phyloP scores from a whole-genome alignment of 64 coral and sea anemone genomes.

The Stichodactyla mertensii region DNA sequence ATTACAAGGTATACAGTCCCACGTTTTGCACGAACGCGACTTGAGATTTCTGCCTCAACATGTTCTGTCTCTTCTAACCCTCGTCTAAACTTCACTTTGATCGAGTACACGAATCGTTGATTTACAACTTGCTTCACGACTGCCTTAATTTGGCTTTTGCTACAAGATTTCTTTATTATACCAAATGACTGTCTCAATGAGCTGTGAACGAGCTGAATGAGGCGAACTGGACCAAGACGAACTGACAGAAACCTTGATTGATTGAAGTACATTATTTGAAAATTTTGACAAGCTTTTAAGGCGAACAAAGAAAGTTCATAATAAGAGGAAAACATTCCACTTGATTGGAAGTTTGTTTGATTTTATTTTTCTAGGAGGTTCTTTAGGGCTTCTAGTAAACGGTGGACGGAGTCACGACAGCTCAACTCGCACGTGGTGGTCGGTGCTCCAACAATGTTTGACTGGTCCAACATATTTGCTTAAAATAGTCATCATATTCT shows the following conservation, averaged over 20 bases:
- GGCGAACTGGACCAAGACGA: not conserved
- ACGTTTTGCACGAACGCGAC: too few species aligned
- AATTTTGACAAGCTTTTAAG: not conserved
- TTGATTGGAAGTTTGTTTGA: not conserved
- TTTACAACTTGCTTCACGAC: not conserved
- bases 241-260: not conserved
- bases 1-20: too few species aligned
- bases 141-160: not conserved
- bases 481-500: not conserved
- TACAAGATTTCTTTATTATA: not conserved
- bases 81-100: too few species aligned
- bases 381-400: not conserved
- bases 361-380: not conserved
- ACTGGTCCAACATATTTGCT: not conserved
- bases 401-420: not conserved
- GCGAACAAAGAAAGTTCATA: not conserved
- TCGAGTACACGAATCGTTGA: not conserved
- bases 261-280: slow-evolving; percentile 5
- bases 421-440: not conserved
- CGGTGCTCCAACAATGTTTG: not conserved
- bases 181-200: not conserved
- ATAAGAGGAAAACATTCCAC: not conserved
- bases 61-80: too few species aligned
- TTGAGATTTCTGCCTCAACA: too few species aligned
- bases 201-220: not conserved